Evolutionary conservation across 2,113 vertebrate genomes (phyloP).

Genomic region (Anthoscopus minutus): DNA sequence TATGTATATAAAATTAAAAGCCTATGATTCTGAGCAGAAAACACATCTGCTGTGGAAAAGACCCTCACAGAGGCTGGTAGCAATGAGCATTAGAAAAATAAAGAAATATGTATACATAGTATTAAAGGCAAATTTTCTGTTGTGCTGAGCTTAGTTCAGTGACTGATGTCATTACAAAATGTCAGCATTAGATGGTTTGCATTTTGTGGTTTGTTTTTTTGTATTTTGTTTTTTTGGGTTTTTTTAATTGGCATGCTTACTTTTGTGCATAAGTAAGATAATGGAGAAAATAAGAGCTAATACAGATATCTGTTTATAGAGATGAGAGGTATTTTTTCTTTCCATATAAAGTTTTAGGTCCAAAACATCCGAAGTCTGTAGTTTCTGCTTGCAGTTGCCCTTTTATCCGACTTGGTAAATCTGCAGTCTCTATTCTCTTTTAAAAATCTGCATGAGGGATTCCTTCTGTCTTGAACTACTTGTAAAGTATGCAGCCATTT

Average conservation of each 20-base stretch:
- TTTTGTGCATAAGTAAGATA: constrained; percentile 32
- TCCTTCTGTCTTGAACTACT: constrained; percentile 63
- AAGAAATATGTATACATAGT: background rate
- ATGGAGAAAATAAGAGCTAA: constrained; percentile 27
- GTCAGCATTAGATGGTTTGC: background rate
- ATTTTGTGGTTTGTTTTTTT: background rate
- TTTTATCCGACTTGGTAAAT: constrained; percentile 61
- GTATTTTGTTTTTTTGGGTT: no score
- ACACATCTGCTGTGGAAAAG: background rate
- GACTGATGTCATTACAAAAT: background rate
- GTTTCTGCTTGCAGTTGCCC: constrained; percentile 65
- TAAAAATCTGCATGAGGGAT: constrained; percentile 66
- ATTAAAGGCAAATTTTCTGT: background rate
- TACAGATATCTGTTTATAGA: constrained; percentile 23
- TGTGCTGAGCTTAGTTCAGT: background rate
- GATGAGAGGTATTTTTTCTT: constrained; percentile 64
- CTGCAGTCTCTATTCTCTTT: constrained; percentile 59
- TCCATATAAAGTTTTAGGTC: constrained; percentile 60
- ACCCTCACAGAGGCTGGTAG: background rate
- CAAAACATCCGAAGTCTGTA: constrained; percentile 58
- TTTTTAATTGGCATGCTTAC: background rate
- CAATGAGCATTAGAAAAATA: background rate
- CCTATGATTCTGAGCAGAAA: background rate
- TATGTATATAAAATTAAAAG: constrained; percentile 8
- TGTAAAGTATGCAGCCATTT: constrained; percentile 61